Base-by-base conservation (phyloP, 2,797 vertebrate genomes). In the Manis pentadactyla region DNA sequence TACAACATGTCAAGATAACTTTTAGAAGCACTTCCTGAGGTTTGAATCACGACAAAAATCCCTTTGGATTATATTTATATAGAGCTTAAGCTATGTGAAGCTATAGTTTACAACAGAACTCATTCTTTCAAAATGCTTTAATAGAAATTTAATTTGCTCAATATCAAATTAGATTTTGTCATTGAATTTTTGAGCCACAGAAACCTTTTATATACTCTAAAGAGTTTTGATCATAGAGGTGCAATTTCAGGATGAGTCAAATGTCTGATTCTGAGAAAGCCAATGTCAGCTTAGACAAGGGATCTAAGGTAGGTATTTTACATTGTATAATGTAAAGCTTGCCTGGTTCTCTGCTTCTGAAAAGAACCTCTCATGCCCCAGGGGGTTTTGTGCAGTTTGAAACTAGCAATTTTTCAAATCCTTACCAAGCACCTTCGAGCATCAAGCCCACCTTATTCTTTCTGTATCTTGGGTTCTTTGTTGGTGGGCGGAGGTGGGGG, bases 171-270 rank as follows among this genome's bases (percentile, higher is more conserved):
- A 34, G 53, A 88, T 77, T 85, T 68, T 87, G 37, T 93, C 91
- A 68, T 94, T 96, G 97, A 95, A 97, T 91, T 98, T 82, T 88
- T 63, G 74, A 97, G 66, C 86, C 46, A 94, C 1, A 96, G 74
- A 97, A 96, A 17, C 19, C 63, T 75, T 78, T 96, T 53, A 93
- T 81, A 27, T 68, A 55, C 59, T 90, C 83, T 53, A 95, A 95
- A 96, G 93, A 91, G 90, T 95, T 95, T 97, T 92, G 92, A 87
- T 93, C 73, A 66, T 37, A 93, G 92, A 97, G 90, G 31, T 95
- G 68, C 5, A 87, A 98, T 98, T 97, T 94, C 87, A 93, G 95
- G 91, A 97, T 69, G 94, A 98, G 42, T 49, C 75, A 68, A 97
- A 96, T 84, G 19, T 91, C 94, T 97, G 82, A 90, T 92, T 96